These are phyloP conservation scores for Pseudachorutes palmiensis DNA, from an alignment of 1,140 invertebrate genomes.

Conservation along the genomic window DNA sequence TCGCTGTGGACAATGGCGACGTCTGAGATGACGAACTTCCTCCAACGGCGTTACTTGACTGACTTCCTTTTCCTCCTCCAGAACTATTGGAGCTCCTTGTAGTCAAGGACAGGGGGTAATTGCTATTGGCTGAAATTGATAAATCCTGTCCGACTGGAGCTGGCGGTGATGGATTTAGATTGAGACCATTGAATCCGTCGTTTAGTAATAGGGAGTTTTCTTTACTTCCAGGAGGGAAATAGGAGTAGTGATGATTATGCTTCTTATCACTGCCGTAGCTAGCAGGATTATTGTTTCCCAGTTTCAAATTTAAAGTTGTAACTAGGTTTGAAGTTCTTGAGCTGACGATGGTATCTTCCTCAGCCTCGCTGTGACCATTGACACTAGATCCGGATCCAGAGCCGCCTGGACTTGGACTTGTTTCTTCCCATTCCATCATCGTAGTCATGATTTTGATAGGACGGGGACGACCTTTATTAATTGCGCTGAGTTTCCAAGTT, in stretches of 20 bases:
- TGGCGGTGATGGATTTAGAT: conserved; percentile 3
- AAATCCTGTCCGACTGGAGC: conserved; percentile 9
- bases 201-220: conserved; percentile 4
- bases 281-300: not conserved
- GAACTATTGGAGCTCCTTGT: not conserved
- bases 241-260: not conserved
- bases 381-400: not conserved
- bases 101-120: not conserved
- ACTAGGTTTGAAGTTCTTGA: not conserved
- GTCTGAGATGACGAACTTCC: not conserved
- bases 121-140: not conserved
- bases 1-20: conserved; percentile 7
- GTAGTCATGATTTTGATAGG: conserved; percentile 2
- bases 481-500: not conserved
- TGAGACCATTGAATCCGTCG: conserved; percentile 11
- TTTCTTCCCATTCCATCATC: conserved; percentile 11
- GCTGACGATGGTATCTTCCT: not conserved
- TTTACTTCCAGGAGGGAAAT: not conserved
- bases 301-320: not conserved
- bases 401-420: conserved; percentile 3
- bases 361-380: not conserved
- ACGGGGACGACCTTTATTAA: not conserved
- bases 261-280: conserved; percentile 3
- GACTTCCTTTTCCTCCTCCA: not conserved
- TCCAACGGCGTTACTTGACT: not conserved